Evolutionary conservation across 2,113 vertebrate species (phyloP), one percentile per base, ranked within the genome.

Genomic region (Takifugu flavidus): DNA sequence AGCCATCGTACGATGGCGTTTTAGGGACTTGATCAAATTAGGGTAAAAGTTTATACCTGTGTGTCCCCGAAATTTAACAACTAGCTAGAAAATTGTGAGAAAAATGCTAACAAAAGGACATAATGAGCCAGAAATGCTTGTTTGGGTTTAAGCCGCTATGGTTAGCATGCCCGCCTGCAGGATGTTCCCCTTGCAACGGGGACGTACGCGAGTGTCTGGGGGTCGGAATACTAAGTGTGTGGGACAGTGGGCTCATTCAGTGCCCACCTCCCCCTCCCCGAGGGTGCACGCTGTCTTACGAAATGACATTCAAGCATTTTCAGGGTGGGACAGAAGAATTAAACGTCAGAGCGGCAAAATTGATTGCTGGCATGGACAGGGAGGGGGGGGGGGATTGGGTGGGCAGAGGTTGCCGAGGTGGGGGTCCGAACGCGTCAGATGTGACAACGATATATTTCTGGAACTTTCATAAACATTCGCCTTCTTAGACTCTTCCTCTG

Each of bases 241-340:
- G 20, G 71, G 71, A 91, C 89, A 91, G 78, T 84, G 83, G 75
- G 53, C 72, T 76, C 88, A 88, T 91, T 91, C 80, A 90, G 77
- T 51, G 63, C 34, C 53, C 31, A 70, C 56, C 53, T 69, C 59
- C 42, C 44, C 42, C 54, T 2, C 13, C 5, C 45, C 13, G n/a
- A 13, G 45, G 45, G 45, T 2, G 62, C 59, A 74, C 31, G 54
- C 52, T 47, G 77, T 77, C 63, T 47, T 80, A 74, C 74, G 66
- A 80, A 72, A 86, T 76, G 62, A 58, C 67, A 67, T 74, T 72
- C 73, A 64, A 43, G 65, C 69, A 82, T 87, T 84, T 83, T 80
- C 59, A 64, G 58, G 56, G 47, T 59, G 56, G 59, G 74, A 91
- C 87, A 89, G 82, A 85, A 49, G 72, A 56, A 67, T 59, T 68